These are phyloP conservation scores for Pyrocephalus nanus DNA, from an alignment of 2,797 vertebrate species.

Conservation along the genomic window DNA sequence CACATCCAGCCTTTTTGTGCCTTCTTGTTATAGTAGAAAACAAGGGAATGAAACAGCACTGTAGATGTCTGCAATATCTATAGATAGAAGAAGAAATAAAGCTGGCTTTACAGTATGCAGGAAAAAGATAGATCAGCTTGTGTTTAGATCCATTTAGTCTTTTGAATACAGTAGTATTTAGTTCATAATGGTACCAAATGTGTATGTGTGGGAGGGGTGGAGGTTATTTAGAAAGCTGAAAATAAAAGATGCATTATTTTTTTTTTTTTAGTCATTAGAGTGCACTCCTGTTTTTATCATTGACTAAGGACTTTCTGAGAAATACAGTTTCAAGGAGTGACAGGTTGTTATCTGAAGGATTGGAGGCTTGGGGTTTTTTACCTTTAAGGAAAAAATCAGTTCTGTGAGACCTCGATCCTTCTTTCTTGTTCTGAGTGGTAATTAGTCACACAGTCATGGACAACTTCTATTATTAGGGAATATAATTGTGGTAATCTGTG, in stretches of 20 bases:
- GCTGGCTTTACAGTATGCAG: neutral
- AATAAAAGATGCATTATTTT: rapidly evolving
- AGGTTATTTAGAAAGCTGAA: neutral
- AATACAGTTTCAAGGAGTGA: neutral
- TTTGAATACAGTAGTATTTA: neutral
- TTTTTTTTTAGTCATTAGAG: neutral
- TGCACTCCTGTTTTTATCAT: neutral
- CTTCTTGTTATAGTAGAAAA: neutral
- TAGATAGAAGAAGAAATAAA: neutral
- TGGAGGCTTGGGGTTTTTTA: neutral
- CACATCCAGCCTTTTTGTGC: neutral
- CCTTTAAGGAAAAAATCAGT: neutral
- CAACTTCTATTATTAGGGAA: neutral
- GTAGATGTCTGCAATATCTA: neutral
- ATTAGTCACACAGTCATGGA: neutral
- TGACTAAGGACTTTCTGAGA: neutral
- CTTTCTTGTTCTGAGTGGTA: neutral
- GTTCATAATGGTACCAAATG: neutral
- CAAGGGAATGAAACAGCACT: neutral
- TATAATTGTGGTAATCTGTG: neutral
- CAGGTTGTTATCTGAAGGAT: neutral
- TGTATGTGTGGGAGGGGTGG: neutral
- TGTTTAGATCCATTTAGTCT: neutral
- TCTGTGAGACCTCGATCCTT: neutral
- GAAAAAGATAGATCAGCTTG: neutral